These are phyloP conservation scores for Stomatorhinus ivindoensis DNA, from an alignment of 2,113 vertebrate species.

Conservation along the genomic window DNA sequence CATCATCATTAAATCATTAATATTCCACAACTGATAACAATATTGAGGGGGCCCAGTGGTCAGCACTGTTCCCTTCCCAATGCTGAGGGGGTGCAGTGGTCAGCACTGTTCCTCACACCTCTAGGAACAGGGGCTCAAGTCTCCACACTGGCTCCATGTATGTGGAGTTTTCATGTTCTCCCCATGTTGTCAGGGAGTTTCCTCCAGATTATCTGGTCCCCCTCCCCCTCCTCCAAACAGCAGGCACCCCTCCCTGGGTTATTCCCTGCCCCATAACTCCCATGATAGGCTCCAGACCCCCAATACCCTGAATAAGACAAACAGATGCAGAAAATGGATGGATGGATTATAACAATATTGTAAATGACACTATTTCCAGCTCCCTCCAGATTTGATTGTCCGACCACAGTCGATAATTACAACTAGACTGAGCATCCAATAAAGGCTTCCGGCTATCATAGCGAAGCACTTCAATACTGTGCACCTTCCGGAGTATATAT, in stretches of 20 bases:
- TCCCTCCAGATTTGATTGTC: slow-evolving; percentile 28
- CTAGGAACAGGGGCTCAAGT: neutral
- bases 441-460: slow-evolving; percentile 18
- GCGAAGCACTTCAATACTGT: neutral
- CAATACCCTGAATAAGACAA: neutral
- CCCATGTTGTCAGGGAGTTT: neutral
- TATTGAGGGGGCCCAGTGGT: slow-evolving; percentile 2
- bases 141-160: neutral
- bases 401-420: slow-evolving; percentile 29
- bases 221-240: neutral
- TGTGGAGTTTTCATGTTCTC: neutral
- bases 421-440: slow-evolving; percentile 18
- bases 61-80: neutral
- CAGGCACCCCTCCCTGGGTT: neutral
- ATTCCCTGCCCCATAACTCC: neutral
- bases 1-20: slow-evolving; percentile 21
- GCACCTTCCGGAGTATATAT: neutral
- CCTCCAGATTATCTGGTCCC: neutral
- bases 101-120: neutral
- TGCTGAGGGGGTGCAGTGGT: too few species aligned
- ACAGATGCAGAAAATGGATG: neutral
- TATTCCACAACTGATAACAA: slow-evolving; percentile 24
- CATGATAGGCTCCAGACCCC: neutral
- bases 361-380: neutral
- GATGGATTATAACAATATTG: neutral